phyloP scores from a whole-genome alignment of 1,140 invertebrate species.

The Euwallacea similis region DNA sequence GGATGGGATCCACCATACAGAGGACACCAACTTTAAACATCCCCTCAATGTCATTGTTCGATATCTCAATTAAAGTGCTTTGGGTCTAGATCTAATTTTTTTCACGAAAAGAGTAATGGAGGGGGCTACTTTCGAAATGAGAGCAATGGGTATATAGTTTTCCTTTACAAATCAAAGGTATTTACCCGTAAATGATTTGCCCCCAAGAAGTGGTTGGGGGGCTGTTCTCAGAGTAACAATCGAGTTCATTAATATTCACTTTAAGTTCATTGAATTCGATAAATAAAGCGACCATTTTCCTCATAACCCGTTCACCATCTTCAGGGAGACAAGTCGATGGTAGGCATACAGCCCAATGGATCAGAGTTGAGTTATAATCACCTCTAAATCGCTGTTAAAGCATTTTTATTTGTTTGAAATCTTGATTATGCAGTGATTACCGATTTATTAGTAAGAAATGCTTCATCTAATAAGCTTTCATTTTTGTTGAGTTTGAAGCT shows the following conservation, averaged over 20 bases:
- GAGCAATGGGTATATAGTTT: too few relatives aligned
- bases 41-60: too few relatives aligned
- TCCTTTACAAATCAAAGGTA: too few relatives aligned
- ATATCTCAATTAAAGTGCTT: too few relatives aligned
- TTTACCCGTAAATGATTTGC: constrained; percentile 63
- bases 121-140: too few relatives aligned
- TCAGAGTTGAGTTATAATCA: constrained; percentile 53
- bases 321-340: constrained; percentile 60
- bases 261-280: constrained; percentile 22
- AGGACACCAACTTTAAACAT: too few relatives aligned
- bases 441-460: constrained; percentile 17
- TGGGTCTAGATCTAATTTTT: too few relatives aligned
- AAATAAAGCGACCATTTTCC: constrained; percentile 53
- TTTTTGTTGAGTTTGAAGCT: constrained; percentile 34
- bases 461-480: constrained; percentile 22
- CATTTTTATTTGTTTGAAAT: too few relatives aligned
- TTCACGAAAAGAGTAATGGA: too few relatives aligned
- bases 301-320: constrained; percentile 59
- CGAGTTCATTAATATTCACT: constrained; percentile 14
- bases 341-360: constrained; percentile 67
- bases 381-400: constrained; percentile 7
- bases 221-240: constrained; percentile 14
- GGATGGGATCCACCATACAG: too few relatives aligned
- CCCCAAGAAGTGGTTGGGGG: constrained; percentile 46
- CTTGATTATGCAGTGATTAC: constrained; percentile 1